These are phyloP conservation scores for Camelus dromedarius DNA, from an alignment of 2,113 vertebrate genomes.

Conservation along the genomic window DNA sequence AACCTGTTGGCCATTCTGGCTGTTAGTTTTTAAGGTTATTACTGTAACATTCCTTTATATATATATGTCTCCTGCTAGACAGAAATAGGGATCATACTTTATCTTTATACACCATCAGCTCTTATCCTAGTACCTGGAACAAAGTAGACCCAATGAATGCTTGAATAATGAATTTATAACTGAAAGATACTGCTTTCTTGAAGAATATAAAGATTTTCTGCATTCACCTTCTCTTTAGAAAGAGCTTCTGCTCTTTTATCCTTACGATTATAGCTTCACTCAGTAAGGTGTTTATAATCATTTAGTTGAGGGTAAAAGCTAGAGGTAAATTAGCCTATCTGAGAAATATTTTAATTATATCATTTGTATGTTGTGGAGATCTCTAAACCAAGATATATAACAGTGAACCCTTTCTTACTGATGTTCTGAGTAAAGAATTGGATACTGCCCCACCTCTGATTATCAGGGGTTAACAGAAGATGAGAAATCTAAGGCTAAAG, in stretches of 20 bases:
- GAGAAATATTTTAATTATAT: constrained; percentile 28
- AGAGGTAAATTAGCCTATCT: neutral
- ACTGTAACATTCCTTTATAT: neutral
- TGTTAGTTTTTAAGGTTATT: neutral
- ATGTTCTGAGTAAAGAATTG: neutral
- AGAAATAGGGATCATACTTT: neutral
- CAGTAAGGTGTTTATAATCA: constrained; percentile 8
- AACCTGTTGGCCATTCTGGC: neutral
- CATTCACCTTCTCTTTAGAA: neutral
- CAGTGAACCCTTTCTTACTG: neutral
- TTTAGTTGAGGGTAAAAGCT: neutral
- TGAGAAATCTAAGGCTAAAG: constrained; percentile 17
- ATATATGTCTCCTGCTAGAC: neutral
- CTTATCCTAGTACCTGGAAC: neutral
- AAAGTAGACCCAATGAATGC: neutral
- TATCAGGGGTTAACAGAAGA: neutral
- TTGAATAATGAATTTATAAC: neutral
- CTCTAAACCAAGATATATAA: constrained; percentile 4
- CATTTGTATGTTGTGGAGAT: neutral
- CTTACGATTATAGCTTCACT: neutral
- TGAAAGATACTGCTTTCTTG: neutral
- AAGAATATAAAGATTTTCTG: neutral
- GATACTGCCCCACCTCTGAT: neutral
- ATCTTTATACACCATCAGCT: neutral
- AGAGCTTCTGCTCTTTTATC: neutral